These are phyloP conservation scores for Melanotaenia parkinsoni DNA, from an alignment of 2,797 vertebrate genomes.

Conservation along the genomic window DNA sequence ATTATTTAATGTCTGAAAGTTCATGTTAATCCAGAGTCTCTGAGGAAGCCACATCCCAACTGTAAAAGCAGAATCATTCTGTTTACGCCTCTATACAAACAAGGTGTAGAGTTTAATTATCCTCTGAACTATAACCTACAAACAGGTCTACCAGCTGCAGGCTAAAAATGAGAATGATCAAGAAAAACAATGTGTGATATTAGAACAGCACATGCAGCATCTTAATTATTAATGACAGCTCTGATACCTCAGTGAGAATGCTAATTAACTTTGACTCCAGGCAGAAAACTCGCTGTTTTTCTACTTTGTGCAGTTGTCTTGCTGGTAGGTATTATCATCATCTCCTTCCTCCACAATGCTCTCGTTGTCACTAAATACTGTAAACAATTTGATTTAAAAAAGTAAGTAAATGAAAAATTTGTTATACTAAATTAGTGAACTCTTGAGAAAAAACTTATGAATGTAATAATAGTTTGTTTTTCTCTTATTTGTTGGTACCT, in stretches of 20 bases:
- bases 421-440: neutral
- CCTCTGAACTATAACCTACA: neutral
- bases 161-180: constrained; percentile 20
- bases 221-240: constrained; percentile 28
- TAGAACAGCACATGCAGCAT: constrained; percentile 7
- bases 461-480: neutral
- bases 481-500: no score
- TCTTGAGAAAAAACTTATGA: neutral
- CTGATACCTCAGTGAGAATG: constrained; percentile 6
- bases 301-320: neutral
- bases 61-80: neutral
- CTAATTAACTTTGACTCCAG: constrained; percentile 30
- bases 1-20: no score
- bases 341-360: neutral
- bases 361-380: constrained; percentile 5
- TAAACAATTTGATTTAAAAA: neutral
- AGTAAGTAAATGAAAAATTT: neutral
- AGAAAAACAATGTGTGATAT: constrained; percentile 14
- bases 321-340: neutral
- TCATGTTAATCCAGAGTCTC: neutral
- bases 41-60: neutral
- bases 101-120: constrained; percentile 2
- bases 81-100: neutral
- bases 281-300: constrained; percentile 13
- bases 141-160: neutral